Base-by-base conservation (phyloP, 1,140 invertebrate genomes). In the Drosophila gunungcola region DNA sequence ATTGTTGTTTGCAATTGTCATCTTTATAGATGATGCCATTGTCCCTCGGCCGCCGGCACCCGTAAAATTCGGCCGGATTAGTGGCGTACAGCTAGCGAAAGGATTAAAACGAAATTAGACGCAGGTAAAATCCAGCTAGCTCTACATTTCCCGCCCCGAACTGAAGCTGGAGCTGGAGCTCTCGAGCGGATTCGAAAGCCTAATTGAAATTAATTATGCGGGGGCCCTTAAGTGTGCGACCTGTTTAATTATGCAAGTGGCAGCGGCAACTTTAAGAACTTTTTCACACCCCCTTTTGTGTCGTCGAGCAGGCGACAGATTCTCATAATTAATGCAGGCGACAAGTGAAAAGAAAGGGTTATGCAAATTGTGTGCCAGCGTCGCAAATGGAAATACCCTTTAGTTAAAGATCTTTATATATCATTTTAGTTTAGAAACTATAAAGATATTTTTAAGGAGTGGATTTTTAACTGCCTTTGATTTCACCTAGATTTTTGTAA, bases 1-100 rank as follows among this genome's bases (percentile, higher is more conserved):
- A 88, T 88, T 88, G 84, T 88, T 88, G 84, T 88, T 88, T 88
- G 84, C 84, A 73, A 89, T 88, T 88, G 84, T 88, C 84, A 88
- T 88, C 68, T 88, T 88, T 88, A 88, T 89, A 84, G 84, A 88
- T 88, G 84, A 89, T 89, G 84, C 84, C 79, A 77, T 88, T 88
- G 83, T 88, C 78, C 60, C 42, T 42, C 51, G 60, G 73, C 67
- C 64, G 70, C 56, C 60, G 55, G 76, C 78, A 72, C 73, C 83
- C 76, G 83, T 89, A 77, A 89, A 88, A 84, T 77, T 88, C 84
- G 84, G 84, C 84, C 80, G 84, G 84, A 88, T 88, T 88, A 88
- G 84, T 89, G 84, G 84, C 72, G 70, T 82, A 80, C 76, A 70
- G 63, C 68, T 61, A 56, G 70, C 49, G 54, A 84, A 88, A 88